A percentile compares a stretch with the other conserved stretches of the same genome.
phyloP scores from a whole-genome alignment of 2,113 vertebrate species.

The Trematomus loennbergii region DNA sequence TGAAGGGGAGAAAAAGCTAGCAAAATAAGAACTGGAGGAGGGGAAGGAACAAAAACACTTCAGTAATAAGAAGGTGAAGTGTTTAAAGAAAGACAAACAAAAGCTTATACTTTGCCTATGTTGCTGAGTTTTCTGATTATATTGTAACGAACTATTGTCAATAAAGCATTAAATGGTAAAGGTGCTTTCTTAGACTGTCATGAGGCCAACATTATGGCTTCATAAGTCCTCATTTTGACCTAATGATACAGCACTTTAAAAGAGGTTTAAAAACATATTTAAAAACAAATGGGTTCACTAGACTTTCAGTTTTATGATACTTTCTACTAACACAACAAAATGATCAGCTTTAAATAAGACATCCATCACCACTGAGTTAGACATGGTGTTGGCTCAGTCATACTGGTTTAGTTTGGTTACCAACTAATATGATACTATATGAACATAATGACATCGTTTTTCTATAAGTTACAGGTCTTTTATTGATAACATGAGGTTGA shows the following conservation, averaged over 20 bases:
- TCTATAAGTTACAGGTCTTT: too few species aligned
- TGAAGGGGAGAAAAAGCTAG: slow-evolving; percentile 1
- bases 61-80: slow-evolving; percentile 1
- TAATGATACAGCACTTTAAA: background rate
- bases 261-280: too few species aligned
- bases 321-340: background rate
- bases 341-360: too few species aligned
- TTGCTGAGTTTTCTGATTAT: background rate
- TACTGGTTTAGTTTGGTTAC: too few species aligned
- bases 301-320: background rate
- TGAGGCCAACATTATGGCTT: background rate
- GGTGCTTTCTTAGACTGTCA: background rate
- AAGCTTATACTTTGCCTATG: background rate
- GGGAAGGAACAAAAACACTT: background rate
- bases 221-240: background rate
- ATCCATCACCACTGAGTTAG: too few species aligned
- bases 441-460: too few species aligned
- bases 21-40: background rate
- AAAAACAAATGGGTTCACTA: too few species aligned
- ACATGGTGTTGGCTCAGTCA: too few species aligned
- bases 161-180: background rate
- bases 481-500: too few species aligned
- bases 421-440: too few species aligned
- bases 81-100: slow-evolving; percentile 3
- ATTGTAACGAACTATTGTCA: background rate